Conservation (phyloP, 2,797 vertebrate species). For the Sparidentex hasta region DNA sequence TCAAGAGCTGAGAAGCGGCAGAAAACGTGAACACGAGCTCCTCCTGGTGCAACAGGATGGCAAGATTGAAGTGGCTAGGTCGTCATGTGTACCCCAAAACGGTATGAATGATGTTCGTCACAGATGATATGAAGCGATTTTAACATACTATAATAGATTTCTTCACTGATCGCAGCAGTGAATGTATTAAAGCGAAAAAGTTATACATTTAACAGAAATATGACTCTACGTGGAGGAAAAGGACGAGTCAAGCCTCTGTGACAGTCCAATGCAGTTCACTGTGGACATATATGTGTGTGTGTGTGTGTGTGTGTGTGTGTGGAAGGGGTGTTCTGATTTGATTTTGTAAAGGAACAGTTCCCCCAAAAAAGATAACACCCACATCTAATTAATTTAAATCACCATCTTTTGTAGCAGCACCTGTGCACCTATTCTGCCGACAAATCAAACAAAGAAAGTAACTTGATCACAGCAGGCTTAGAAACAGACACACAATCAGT, state of each 20-base stretch:
- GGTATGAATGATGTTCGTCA: not conserved
- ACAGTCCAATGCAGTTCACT: not conserved
- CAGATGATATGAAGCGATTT: not conserved
- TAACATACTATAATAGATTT: not conserved
- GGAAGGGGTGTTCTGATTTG: too few relatives aligned
- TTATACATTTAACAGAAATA: not conserved
- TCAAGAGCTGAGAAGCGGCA: constrained; percentile 29
- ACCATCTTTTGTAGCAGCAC: not conserved
- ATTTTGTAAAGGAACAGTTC: not conserved
- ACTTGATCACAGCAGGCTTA: constrained; percentile 16
- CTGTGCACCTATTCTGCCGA: not conserved
- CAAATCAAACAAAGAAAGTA: constrained; percentile 27
- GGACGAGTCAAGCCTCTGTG: not conserved
- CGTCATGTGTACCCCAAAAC: not conserved
- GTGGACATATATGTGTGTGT: too few relatives aligned
- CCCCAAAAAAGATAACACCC: not conserved
- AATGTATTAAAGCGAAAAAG: not conserved
- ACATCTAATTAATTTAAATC: not conserved
- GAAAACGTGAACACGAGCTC: constrained; percentile 50
- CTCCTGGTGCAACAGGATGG: constrained; percentile 45
- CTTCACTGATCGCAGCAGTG: not conserved
- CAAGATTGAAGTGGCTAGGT: not conserved
- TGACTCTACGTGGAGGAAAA: not conserved
- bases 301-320: too few relatives aligned
- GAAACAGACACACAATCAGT: constrained; percentile 15